Evolutionary conservation across 1,140 invertebrate genomes (phyloP).

Genomic region (Drosophila leontia): DNA sequence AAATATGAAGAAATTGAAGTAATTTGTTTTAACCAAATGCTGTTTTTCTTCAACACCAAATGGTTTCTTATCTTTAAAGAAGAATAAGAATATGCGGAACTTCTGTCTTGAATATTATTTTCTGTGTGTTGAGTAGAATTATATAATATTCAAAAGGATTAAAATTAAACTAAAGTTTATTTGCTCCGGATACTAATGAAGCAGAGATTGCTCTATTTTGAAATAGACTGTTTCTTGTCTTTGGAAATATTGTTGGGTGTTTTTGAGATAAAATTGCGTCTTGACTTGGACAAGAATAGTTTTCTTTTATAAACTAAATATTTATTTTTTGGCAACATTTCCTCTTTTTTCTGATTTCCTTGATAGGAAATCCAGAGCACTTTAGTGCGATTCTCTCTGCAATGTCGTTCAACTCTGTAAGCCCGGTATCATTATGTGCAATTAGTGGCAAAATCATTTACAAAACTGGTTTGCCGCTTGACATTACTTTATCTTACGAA

Average conservation of each 20-base stretch:
- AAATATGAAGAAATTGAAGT: too few species aligned
- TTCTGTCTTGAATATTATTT: background rate
- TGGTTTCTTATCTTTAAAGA: background rate
- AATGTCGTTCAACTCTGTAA: slow-evolving; percentile 45
- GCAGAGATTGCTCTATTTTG: too few species aligned
- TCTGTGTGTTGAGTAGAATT: background rate
- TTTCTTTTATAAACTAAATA: background rate
- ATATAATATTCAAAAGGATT: too few species aligned
- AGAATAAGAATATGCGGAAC: background rate
- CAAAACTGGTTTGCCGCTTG: slow-evolving; percentile 40
- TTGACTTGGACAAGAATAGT: background rate
- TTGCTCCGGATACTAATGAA: background rate
- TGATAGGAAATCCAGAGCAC: slow-evolving; percentile 16
- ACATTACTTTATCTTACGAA: slow-evolving; percentile 29
- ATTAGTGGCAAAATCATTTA: slow-evolving; percentile 32
- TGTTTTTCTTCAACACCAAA: too few species aligned
- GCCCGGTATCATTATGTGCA: slow-evolving; percentile 16
- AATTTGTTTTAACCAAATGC: too few species aligned
- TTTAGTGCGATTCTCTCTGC: background rate
- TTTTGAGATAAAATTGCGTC: background rate
- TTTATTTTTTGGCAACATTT: background rate
- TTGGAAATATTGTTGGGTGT: background rate
- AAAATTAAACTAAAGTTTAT: background rate
- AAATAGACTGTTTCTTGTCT: background rate
- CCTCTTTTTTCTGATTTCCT: background rate